Evolutionary conservation across 2,113 vertebrate genomes (phyloP).

Genomic region (Sprattus sprattus): DNA sequence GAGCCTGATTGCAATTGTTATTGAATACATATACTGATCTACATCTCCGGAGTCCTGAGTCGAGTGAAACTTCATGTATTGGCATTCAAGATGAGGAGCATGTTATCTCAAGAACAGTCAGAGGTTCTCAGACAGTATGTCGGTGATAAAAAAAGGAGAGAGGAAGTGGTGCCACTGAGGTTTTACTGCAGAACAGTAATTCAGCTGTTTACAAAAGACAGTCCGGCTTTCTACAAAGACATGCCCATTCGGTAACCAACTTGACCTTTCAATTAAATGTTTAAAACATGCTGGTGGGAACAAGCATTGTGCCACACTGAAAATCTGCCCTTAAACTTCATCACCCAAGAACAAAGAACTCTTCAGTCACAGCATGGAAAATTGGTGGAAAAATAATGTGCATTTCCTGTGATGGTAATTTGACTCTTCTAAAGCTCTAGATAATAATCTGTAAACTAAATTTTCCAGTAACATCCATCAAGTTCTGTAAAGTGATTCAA

Average conservation of each 20-base stretch:
- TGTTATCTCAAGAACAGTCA: background rate
- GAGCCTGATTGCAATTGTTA: background rate
- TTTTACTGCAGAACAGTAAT: conserved; percentile 24
- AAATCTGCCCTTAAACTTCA: background rate
- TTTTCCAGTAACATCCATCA: background rate
- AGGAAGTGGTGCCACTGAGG: background rate
- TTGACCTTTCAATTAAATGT: conserved; percentile 54
- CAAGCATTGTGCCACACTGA: background rate
- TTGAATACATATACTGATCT: too few relatives aligned
- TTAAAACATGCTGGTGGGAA: conserved; percentile 19
- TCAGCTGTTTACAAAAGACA: conserved; percentile 15
- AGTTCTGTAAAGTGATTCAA: background rate
- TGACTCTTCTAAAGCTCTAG: background rate
- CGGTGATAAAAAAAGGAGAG: background rate
- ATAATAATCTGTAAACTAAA: background rate
- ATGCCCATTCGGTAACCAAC: background rate
- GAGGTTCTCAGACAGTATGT: background rate
- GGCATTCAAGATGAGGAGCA: background rate
- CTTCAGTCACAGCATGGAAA: background rate
- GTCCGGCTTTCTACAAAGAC: conserved; percentile 3
- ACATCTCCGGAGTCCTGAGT: too few relatives aligned
- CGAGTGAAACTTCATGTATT: background rate
- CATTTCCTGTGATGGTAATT: background rate
- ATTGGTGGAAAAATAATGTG: background rate
- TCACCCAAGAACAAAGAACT: background rate